Percentiles rank a stretch among this genome's conserved stretches.
phyloP scores from a whole-genome alignment of 2,797 vertebrate species.

The Gadopsis marmoratus region DNA sequence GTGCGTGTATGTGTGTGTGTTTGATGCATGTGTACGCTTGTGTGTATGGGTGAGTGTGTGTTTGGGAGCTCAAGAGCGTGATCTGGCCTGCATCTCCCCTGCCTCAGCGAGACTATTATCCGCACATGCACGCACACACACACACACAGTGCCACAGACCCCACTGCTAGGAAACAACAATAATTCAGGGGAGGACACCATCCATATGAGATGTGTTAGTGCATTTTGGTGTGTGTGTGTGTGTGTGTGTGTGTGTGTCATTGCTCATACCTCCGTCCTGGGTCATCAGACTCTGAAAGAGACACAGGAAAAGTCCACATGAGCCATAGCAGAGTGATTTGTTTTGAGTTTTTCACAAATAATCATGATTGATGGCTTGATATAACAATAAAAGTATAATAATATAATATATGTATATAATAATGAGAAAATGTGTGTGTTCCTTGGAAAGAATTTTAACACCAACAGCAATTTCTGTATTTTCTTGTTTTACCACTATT shows the following conservation, averaged over 20 bases:
- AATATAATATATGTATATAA: neutral
- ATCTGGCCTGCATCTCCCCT: conserved; percentile 70
- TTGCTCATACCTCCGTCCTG: conserved; percentile 90
- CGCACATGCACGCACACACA: conserved; percentile 35
- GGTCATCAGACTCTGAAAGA: conserved; percentile 90
- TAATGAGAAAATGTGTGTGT: neutral
- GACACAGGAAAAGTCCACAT: conserved; percentile 30
- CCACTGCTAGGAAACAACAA: conserved; percentile 35
- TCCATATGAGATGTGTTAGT: conserved; percentile 18
- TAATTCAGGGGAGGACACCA: conserved; percentile 30
- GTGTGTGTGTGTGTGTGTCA: conserved; percentile 28
- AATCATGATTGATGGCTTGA: neutral
- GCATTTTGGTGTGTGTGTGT: conserved; percentile 8
- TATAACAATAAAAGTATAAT: neutral
- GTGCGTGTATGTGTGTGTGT: conserved; percentile 43
- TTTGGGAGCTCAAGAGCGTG: conserved; percentile 47
- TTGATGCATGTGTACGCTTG: conserved; percentile 34
- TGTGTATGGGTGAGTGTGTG: conserved; percentile 48
- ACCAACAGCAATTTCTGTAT: neutral
- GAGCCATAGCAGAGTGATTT: neutral
- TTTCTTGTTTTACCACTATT: neutral
- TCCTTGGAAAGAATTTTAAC: neutral
- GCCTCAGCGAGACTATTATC: conserved; percentile 82
- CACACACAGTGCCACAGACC: conserved; percentile 8
- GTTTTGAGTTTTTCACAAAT: neutral